Evolutionary conservation across 2,113 vertebrate genomes (phyloP), one percentile per base, ranked within the genome.

Genomic region (Nyctibius bracteatus): DNA sequence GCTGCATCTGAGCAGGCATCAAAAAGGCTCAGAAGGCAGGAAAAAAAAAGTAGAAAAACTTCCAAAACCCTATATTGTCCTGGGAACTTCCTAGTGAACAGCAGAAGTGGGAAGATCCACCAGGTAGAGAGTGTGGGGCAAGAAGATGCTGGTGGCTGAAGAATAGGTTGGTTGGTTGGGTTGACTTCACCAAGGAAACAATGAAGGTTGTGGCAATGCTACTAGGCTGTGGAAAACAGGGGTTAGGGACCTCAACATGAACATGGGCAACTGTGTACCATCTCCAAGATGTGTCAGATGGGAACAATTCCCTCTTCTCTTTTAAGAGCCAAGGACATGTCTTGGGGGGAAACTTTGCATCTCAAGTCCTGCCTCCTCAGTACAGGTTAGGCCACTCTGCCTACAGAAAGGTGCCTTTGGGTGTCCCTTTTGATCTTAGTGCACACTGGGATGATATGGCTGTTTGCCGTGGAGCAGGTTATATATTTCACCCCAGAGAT

Each of bases 1-100:
- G 46, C n/a, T 98, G 97, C 49, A 83, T 96, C 67, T 96, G 85
- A 43, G 88, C 93, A 11, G 96, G 95, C 61, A 90, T 97, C 47
- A 90, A 88, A 49, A 74, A 9, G 23, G 10, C n/a, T 39, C 39
- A 73, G 95, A 62, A 94, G 92, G 6, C 49, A 82, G 41, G 14
- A 41, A 22, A 61, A 35, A 28, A 28, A 61, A 27, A 47, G 30
- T 13, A 68, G 33, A 35, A 74, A 89, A 95, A 33, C 62, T 63
- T 83, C 39, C 13, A 47, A 70, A 75, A 49, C 20, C 21, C 63
- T 92, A 12, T 21, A 23, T 67, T 2, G 1, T 58, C 62, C 59
- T 86, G 61, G 27, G 28, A 86, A 33, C 41, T 94, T 66, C 6
- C 10, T 13, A 12, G 20, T 41, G 27, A 75, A 31, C 10, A 70